phyloP scores from a whole-genome alignment of 2,113 vertebrate genomes.

The Dinomys branickii region DNA sequence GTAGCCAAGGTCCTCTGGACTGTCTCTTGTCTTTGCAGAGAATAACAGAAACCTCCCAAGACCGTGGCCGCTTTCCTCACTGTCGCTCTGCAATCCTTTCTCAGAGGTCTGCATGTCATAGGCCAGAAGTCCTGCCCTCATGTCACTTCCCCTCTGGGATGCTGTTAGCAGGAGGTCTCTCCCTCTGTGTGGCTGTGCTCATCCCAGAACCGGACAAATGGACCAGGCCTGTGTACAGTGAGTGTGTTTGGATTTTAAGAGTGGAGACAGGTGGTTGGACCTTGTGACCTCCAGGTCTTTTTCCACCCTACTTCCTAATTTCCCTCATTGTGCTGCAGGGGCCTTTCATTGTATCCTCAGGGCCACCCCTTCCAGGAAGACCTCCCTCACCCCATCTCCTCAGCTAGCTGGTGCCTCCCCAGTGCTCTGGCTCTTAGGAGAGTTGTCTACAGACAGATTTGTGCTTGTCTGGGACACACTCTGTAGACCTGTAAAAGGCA shows the following conservation, averaged over 20 bases:
- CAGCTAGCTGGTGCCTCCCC: not conserved
- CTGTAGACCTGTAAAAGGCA: not conserved
- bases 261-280: not conserved
- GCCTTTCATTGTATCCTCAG: not conserved
- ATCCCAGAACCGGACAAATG: not conserved
- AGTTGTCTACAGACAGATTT: not conserved
- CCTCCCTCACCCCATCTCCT: not conserved
- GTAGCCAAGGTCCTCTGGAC: not conserved
- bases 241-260: not conserved
- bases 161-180: not conserved
- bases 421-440: not conserved
- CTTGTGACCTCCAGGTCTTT: not conserved
- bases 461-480: not conserved
- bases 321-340: not conserved
- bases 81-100: not conserved
- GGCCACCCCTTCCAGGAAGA: not conserved
- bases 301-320: not conserved
- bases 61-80: not conserved
- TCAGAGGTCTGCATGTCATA: not conserved
- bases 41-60: not conserved
- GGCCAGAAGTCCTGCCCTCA: not conserved
- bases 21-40: not conserved
- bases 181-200: not conserved
- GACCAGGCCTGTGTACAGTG: not conserved
- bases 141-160: not conserved